Percentiles rank a stretch among this genome's conserved stretches.
These are phyloP conservation scores for Venusia cambrica DNA, from an alignment of 2,888 invertebrate genomes.

Conservation along the genomic window DNA sequence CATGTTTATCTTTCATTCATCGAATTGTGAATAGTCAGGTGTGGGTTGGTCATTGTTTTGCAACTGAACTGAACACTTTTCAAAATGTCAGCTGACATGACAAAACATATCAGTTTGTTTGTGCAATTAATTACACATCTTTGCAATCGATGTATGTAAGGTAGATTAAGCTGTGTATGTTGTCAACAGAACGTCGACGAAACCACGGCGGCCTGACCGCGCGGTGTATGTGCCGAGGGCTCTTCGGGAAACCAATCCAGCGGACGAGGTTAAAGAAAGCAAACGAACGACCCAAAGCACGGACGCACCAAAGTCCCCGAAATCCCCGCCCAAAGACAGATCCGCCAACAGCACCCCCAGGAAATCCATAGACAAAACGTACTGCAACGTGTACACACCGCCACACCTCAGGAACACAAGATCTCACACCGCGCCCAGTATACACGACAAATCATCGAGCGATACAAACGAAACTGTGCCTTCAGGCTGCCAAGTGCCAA, in stretches of 20 bases:
- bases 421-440: slow-evolving; percentile 58
- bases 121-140: slow-evolving; percentile 6
- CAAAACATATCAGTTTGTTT: slow-evolving; percentile 20
- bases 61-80: slow-evolving; percentile 14
- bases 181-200: slow-evolving; percentile 58
- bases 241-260: slow-evolving; percentile 62
- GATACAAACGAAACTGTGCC: slow-evolving; percentile 63
- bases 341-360: slow-evolving; percentile 63
- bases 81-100: slow-evolving; percentile 16
- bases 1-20: not conserved
- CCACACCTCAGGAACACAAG: slow-evolving; percentile 69
- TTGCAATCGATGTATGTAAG: not conserved
- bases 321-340: slow-evolving; percentile 59
- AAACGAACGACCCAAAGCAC: slow-evolving; percentile 48
- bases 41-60: slow-evolving; percentile 12
- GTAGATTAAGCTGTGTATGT: slow-evolving; percentile 14
- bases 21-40: not conserved
- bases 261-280: slow-evolving; percentile 44
- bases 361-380: slow-evolving; percentile 64
- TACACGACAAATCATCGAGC: slow-evolving; percentile 49
- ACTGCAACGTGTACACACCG: slow-evolving; percentile 76
- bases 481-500: slow-evolving; percentile 74
- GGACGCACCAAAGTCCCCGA: slow-evolving; percentile 54
- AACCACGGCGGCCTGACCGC: slow-evolving; percentile 86
- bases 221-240: slow-evolving; percentile 90